Conservation (phyloP, 1,140 invertebrate genomes). For the Tetranychus cinnabarinus region DNA sequence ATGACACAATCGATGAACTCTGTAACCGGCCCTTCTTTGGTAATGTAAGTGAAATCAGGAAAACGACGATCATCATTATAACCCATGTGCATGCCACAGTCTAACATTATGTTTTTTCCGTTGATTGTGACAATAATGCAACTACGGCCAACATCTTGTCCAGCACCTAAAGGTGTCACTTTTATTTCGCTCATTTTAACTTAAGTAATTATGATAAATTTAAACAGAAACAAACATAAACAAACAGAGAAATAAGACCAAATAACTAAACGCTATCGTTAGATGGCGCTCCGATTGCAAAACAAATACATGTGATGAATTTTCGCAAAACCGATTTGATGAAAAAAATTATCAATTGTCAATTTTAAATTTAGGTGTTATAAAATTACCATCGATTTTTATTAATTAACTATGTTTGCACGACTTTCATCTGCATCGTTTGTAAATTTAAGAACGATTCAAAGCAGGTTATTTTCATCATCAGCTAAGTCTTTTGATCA, state of each 20-base stretch:
- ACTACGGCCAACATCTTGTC: constrained; percentile 84
- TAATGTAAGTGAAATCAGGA: constrained; percentile 91
- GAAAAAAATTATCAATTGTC: too few species aligned
- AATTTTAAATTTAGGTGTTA: too few species aligned
- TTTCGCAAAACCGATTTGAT: too few species aligned
- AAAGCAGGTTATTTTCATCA: too few species aligned
- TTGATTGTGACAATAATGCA: constrained; percentile 90
- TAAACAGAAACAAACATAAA: neutral
- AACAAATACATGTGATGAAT: too few species aligned
- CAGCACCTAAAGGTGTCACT: constrained; percentile 66
- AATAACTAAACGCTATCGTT: too few species aligned
- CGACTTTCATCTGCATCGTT: too few species aligned
- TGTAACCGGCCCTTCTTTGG: constrained; percentile 53
- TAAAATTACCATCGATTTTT: too few species aligned
- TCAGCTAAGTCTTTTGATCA: neutral
- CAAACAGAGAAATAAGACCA: too few species aligned
- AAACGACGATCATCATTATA: constrained; percentile 94
- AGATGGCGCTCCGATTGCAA: too few species aligned
- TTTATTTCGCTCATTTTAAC: constrained; percentile 58
- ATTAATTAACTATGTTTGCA: too few species aligned
- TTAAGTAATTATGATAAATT: neutral
- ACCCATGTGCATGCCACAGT: constrained; percentile 99
- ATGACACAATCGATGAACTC: constrained; percentile 93
- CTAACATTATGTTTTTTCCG: constrained; percentile 96
- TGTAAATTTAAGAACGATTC: too few species aligned